Conservation (phyloP, 2,888 invertebrate genomes). For the Cordylochernes scorpioides region DNA sequence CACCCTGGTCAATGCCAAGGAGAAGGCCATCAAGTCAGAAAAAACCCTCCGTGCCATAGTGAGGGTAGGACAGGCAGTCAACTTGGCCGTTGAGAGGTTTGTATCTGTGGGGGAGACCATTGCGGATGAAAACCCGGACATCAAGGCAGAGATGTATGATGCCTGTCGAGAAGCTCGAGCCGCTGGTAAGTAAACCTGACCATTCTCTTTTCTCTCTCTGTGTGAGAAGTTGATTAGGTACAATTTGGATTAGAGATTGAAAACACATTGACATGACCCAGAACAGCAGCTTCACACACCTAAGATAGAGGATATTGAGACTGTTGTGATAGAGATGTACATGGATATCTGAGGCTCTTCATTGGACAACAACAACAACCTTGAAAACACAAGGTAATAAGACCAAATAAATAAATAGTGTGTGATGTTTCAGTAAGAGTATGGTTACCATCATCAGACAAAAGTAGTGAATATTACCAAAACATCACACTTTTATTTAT, state of each 20-base stretch:
- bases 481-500: too few relatives aligned
- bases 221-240: not conserved
- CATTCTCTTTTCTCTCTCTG: not conserved
- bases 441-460: too few relatives aligned
- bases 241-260: too few relatives aligned
- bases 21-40: slow-evolving; percentile 28
- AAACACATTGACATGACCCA: too few relatives aligned
- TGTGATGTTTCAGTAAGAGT: too few relatives aligned
- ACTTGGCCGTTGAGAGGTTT: slow-evolving; percentile 86
- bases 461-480: too few relatives aligned
- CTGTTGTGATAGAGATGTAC: not conserved
- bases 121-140: slow-evolving; percentile 89
- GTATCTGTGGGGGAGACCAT: slow-evolving; percentile 94
- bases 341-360: too few relatives aligned
- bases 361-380: too few relatives aligned
- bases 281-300: too few relatives aligned
- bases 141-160: slow-evolving; percentile 88
- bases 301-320: too few relatives aligned
- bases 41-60: slow-evolving; percentile 43
- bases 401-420: too few relatives aligned
- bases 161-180: slow-evolving; percentile 87
- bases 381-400: too few relatives aligned
- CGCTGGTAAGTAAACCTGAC: slow-evolving; percentile 41
- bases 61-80: slow-evolving; percentile 81
- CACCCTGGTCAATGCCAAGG: slow-evolving; percentile 54